These are phyloP conservation scores for Galaxea fascicularis DNA, from an alignment of 92 coral and sea anemone species.

Conservation along the genomic window DNA sequence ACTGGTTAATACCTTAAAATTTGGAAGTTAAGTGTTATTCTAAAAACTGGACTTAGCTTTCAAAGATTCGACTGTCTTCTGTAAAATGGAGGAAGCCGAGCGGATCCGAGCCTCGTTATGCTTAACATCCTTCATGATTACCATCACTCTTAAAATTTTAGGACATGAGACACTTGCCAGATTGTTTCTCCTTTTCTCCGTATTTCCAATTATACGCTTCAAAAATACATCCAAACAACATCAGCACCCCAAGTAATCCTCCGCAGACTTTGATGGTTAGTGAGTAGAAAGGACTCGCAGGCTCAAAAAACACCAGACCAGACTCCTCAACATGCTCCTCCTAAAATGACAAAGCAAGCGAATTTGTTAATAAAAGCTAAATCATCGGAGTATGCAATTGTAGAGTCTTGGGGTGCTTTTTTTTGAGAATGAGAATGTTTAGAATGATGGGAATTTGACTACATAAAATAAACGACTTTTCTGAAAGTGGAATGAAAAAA, in stretches of 20 bases:
- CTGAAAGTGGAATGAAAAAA: too few species aligned
- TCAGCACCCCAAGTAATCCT: neutral
- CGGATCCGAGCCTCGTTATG: too few species aligned
- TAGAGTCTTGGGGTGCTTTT: neutral
- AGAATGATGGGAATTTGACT: too few species aligned
- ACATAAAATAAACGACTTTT: too few species aligned
- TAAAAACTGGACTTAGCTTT: too few species aligned
- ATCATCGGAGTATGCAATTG: neutral
- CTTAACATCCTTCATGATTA: too few species aligned
- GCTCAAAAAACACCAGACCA: constrained; percentile 33
- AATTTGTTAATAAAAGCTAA: neutral
- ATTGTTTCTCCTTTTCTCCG: neutral
- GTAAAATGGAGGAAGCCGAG: too few species aligned
- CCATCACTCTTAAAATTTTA: neutral
- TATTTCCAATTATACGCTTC: neutral
- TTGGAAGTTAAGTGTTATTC: too few species aligned
- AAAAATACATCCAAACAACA: constrained; percentile 23
- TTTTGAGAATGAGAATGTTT: neutral
- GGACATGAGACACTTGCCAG: neutral
- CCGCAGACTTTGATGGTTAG: constrained; percentile 17
- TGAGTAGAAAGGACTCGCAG: constrained; percentile 20
- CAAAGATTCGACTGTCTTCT: too few species aligned
- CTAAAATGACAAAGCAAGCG: neutral
- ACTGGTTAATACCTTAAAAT: too few species aligned
- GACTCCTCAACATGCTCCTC: neutral